These are phyloP conservation scores for Bubalus kerabau DNA, from an alignment of 2,113 vertebrate species.

Conservation along the genomic window DNA sequence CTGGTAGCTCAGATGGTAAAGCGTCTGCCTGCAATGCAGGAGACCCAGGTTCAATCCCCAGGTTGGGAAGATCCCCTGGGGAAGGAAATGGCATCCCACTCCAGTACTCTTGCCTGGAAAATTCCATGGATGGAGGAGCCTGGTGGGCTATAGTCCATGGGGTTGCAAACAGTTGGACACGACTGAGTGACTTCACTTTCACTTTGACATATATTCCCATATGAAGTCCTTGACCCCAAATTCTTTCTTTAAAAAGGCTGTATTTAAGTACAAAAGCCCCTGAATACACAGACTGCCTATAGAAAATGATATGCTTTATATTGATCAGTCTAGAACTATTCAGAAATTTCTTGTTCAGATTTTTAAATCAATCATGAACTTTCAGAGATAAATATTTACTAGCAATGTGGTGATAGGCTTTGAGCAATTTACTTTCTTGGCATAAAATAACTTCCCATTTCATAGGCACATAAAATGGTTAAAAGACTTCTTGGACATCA, in stretches of 20 bases:
- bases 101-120: not conserved
- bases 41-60: not conserved
- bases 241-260: not conserved
- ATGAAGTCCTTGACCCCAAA: not conserved
- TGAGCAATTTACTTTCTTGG: constrained; percentile 21
- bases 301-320: not conserved
- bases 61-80: not conserved
- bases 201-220: not conserved
- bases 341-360: constrained; percentile 4
- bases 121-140: not conserved
- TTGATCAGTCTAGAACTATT: not conserved
- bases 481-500: constrained; percentile 66
- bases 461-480: constrained; percentile 64
- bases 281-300: not conserved
- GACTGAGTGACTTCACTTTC: not conserved
- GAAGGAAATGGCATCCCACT: not conserved
- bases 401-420: constrained; percentile 10
- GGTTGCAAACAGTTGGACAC: not conserved
- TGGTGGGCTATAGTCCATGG: not conserved
- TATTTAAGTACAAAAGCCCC: not conserved
- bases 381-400: constrained; percentile 53
- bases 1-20: not conserved
- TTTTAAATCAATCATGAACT: constrained; percentile 45
- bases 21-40: not conserved
- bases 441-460: constrained; percentile 49